Evolutionary conservation across 2,797 vertebrate species (phyloP).

Genomic region (Cossypha caffra): DNA sequence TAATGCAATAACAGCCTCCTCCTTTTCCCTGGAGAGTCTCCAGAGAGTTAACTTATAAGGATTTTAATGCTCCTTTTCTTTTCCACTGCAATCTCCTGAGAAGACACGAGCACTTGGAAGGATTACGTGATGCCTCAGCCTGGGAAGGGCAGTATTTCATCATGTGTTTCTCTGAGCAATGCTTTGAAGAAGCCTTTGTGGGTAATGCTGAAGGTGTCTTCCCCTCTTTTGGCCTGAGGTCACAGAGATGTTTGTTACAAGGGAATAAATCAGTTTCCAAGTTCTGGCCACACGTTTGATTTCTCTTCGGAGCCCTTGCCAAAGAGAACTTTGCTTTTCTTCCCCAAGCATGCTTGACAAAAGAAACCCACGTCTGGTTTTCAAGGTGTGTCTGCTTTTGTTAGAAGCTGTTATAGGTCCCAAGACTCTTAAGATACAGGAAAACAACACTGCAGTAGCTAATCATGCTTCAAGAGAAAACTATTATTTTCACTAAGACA

Average conservation of each 20-base stretch:
- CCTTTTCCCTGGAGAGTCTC: background rate
- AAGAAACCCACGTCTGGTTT: background rate
- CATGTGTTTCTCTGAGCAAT: conserved; percentile 2
- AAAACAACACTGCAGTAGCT: background rate
- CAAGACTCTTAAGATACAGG: background rate
- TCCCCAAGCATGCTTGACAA: background rate
- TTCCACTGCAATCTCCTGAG: conserved; percentile 6
- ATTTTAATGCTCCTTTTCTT: conserved; percentile 23
- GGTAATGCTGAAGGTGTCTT: conserved; percentile 20
- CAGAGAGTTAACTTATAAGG: background rate
- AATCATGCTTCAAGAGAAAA: background rate
- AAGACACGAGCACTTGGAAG: background rate
- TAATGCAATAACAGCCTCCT: background rate
- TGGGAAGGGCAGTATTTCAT: conserved; percentile 54
- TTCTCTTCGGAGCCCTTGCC: background rate
- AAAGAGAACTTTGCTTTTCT: background rate
- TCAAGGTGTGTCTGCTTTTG: background rate
- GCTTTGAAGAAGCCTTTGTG: conserved; percentile 37
- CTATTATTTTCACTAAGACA: background rate
- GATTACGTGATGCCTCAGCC: background rate
- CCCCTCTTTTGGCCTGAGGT: background rate
- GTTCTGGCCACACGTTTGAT: background rate
- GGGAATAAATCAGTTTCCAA: background rate
- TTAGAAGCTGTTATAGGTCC: background rate
- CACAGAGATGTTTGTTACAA: background rate